Evolutionary conservation across 2,888 invertebrate genomes (phyloP).

Genomic region (Lordiphosa fenestrarum): DNA sequence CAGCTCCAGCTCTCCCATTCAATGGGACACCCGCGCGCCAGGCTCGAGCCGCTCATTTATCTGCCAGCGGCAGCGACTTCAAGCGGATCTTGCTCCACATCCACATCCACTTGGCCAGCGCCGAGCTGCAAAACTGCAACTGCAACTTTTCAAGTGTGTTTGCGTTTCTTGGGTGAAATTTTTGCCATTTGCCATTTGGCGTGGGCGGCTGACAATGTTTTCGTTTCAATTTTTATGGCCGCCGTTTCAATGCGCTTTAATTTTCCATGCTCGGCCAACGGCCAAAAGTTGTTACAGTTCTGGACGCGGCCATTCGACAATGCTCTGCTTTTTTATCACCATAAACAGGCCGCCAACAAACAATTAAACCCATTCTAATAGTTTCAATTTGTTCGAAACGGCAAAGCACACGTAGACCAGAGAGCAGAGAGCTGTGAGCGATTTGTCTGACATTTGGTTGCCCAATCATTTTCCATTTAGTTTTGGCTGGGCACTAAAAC

Average conservation of each 20-base stretch:
- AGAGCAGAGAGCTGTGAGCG: too few relatives aligned
- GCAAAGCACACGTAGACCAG: too few relatives aligned
- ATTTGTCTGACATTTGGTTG: too few relatives aligned
- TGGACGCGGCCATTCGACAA: too few relatives aligned
- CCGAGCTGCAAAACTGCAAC: constrained; percentile 29
- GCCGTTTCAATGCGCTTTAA: constrained; percentile 35
- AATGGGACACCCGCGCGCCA: constrained; percentile 54
- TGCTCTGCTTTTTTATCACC: too few relatives aligned
- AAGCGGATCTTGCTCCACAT: constrained; percentile 62
- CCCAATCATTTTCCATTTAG: too few relatives aligned
- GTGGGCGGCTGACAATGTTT: constrained; percentile 64
- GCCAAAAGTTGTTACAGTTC: too few relatives aligned
- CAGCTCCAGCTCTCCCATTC: constrained; percentile 4
- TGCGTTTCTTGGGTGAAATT: constrained; percentile 59
- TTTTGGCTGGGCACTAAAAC: too few relatives aligned
- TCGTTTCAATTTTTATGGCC: constrained; percentile 57
- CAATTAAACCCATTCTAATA: too few relatives aligned
- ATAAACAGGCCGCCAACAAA: too few relatives aligned
- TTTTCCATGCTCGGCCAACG: constrained; percentile 8
- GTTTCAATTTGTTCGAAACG: too few relatives aligned
- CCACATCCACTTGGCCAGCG: constrained; percentile 41
- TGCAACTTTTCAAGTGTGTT: constrained; percentile 50
- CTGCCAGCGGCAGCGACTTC: constrained; percentile 47
- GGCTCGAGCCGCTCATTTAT: constrained; percentile 49
- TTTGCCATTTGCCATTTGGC: constrained; percentile 32